phyloP scores from a whole-genome alignment of 2,113 vertebrate species.

The Pelodiscus sinensis region DNA sequence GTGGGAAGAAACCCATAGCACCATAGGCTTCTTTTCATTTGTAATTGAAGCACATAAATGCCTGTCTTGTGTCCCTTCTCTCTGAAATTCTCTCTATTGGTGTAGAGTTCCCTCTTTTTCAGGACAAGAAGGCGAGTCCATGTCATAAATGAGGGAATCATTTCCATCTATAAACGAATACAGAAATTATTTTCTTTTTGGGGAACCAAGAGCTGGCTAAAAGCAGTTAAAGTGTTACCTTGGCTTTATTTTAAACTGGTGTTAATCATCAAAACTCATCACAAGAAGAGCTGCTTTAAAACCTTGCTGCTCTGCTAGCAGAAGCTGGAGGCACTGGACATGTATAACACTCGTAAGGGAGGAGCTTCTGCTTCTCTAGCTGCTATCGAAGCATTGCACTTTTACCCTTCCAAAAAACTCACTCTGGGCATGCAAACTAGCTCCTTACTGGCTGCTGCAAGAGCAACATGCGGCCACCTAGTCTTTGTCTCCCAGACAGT shows the following conservation, averaged over 20 bases:
- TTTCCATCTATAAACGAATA: conserved; percentile 45
- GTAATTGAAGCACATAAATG: conserved; percentile 39
- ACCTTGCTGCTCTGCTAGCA: not conserved
- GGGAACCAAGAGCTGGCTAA: not conserved
- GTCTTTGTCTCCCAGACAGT: not conserved
- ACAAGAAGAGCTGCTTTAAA: not conserved
- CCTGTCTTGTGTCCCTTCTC: conserved; percentile 39
- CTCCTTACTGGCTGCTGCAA: not conserved
- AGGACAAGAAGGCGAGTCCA: conserved; percentile 62
- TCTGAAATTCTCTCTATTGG: conserved; percentile 52
- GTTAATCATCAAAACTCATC: not conserved
- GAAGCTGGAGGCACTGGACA: not conserved
- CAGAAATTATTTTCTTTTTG: conserved; percentile 16
- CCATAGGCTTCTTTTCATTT: not conserved
- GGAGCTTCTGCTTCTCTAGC: not conserved
- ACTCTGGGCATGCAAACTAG: not conserved
- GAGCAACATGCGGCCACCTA: not conserved
- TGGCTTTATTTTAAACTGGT: not conserved
- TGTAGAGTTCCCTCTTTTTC: conserved; percentile 35
- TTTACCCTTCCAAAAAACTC: not conserved
- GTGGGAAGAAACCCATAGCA: not conserved
- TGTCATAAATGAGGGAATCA: conserved; percentile 56
- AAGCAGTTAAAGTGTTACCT: not conserved
- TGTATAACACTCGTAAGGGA: not conserved
- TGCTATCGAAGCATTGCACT: not conserved